A percentile compares a stretch with the other conserved stretches of the same genome.
Conservation (phyloP, 2,113 vertebrate species). For the Labeo rohita region DNA sequence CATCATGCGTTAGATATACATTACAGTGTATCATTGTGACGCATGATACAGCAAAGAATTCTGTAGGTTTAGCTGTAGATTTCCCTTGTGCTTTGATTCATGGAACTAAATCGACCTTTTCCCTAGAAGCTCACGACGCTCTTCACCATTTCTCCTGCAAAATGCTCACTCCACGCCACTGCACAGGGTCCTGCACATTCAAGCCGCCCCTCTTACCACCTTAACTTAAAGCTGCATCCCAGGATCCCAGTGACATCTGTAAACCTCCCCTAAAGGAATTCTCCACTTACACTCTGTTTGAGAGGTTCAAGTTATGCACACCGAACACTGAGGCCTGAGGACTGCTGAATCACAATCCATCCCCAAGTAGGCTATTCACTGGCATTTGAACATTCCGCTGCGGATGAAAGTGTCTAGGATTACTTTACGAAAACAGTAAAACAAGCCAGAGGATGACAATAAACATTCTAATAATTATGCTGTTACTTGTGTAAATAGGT, state of each 20-base stretch:
- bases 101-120: conserved; percentile 65
- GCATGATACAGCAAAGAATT: not conserved
- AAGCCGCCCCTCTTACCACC: conserved; percentile 92
- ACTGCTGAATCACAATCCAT: conserved; percentile 23
- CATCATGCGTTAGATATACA: not conserved
- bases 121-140: conserved; percentile 90
- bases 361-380: conserved; percentile 8
- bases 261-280: conserved; percentile 41
- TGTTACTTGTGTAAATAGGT: conserved; percentile 54
- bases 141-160: conserved; percentile 96
- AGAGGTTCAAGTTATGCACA: conserved; percentile 50
- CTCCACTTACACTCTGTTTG: conserved; percentile 15
- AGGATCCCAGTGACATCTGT: conserved; percentile 35
- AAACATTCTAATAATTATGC: conserved; percentile 33
- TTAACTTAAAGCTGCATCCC: conserved; percentile 62
- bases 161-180: conserved; percentile 94
- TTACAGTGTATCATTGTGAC: not conserved
- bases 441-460: conserved; percentile 9
- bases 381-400: conserved; percentile 23
- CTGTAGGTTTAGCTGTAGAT: not conserved
- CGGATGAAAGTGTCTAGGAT: not conserved
- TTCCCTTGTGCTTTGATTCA: conserved; percentile 51
- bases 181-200: conserved; percentile 92
- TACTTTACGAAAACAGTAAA: conserved; percentile 14
- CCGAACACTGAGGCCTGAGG: conserved; percentile 9